Percentiles rank a stretch among this genome's conserved stretches.
These are phyloP conservation scores for Arvicanthis niloticus DNA, from an alignment of 2,113 vertebrate genomes.

Conservation along the genomic window DNA sequence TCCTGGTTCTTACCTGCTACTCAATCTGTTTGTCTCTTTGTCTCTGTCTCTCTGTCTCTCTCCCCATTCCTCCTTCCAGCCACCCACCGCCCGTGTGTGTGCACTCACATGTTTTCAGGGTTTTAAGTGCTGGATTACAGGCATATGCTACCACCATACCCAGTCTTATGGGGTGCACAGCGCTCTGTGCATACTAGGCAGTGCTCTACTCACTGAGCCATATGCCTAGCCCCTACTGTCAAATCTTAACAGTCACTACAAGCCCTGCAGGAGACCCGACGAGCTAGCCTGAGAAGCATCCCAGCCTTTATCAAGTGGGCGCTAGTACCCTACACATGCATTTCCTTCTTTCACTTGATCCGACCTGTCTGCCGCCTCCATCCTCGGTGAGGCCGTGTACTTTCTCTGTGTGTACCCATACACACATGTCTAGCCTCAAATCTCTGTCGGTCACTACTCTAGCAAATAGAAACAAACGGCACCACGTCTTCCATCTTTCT, in stretches of 20 bases:
- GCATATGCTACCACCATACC: background rate
- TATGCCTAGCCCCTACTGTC: background rate
- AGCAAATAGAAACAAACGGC: background rate
- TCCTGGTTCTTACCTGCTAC: background rate
- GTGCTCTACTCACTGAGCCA: background rate
- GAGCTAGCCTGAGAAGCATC: slow-evolving; percentile 42
- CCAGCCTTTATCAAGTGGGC: background rate
- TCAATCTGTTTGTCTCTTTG: background rate
- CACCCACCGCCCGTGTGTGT: background rate
- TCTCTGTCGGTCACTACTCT: background rate
- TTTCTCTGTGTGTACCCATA: background rate
- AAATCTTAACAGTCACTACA: background rate
- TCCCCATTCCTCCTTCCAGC: too few relatives aligned
- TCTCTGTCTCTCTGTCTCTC: too few relatives aligned
- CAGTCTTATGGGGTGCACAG: too few relatives aligned
- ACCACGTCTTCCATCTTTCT: background rate
- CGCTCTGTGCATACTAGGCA: background rate
- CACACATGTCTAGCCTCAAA: background rate
- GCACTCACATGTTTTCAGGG: background rate
- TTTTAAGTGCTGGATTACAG: background rate
- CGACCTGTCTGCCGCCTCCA: background rate
- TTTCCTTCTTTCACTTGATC: background rate
- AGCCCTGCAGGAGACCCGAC: background rate
- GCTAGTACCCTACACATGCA: background rate
- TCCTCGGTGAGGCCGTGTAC: background rate